A percentile compares a stretch with the other conserved stretches of the same genome.
Conservation (phyloP, 1,140 invertebrate species). For the Carposina sasakii region DNA sequence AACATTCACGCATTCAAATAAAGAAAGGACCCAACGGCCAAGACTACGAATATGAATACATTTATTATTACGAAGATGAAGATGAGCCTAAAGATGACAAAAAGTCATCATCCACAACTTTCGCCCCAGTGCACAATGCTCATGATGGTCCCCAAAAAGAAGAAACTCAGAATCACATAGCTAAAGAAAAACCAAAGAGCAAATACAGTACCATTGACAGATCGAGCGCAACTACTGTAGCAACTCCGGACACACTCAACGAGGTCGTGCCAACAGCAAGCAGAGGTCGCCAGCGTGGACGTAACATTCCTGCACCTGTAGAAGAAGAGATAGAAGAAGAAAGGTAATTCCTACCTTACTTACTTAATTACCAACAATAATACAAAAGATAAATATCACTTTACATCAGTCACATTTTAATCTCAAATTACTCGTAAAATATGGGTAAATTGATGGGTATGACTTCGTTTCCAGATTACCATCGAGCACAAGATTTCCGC, state of each 20-base stretch:
- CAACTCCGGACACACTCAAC: slow-evolving; percentile 75
- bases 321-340: slow-evolving; percentile 72
- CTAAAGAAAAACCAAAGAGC: slow-evolving; percentile 67
- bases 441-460: too few species aligned
- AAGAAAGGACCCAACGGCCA: slow-evolving; percentile 92
- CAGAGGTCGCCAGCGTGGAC: slow-evolving; percentile 72
- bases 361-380: background rate
- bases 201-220: slow-evolving; percentile 81
- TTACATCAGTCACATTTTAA: too few species aligned
- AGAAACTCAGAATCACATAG: slow-evolving; percentile 63
- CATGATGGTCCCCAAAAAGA: slow-evolving; percentile 75
- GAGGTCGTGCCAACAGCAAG: slow-evolving; percentile 77
- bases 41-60: slow-evolving; percentile 93
- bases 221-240: slow-evolving; percentile 62
- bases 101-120: slow-evolving; percentile 40
- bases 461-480: slow-evolving; percentile 75
- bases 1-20: slow-evolving; percentile 82
- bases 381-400: too few species aligned
- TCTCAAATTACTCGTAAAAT: too few species aligned
- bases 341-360: slow-evolving; percentile 44
- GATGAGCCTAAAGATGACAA: slow-evolving; percentile 69
- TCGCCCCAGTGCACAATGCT: slow-evolving; percentile 57
- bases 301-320: slow-evolving; percentile 71
- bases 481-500: slow-evolving; percentile 84
- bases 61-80: slow-evolving; percentile 92